Percentiles rank a stretch among this genome's conserved stretches.
phyloP scores from a whole-genome alignment of 1,140 invertebrate genomes.

The Pachypeltis micranthus region DNA sequence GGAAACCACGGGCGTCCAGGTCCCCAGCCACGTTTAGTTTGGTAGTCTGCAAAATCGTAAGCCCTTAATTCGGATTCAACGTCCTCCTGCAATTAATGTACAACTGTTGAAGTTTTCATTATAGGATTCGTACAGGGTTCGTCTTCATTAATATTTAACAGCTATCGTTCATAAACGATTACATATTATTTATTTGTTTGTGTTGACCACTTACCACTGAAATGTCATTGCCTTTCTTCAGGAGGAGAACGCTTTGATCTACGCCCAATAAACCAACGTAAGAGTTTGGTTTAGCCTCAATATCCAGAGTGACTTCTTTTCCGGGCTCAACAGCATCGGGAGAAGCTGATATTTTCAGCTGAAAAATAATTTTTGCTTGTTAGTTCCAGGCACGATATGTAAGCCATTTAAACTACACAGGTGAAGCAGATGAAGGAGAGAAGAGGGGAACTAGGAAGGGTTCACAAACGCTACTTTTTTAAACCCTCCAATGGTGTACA shows the following conservation, averaged over 20 bases:
- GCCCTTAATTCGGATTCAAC: conserved; percentile 51
- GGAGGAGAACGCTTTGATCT: conserved; percentile 69
- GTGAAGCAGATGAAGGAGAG: too few relatives aligned
- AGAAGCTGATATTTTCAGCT: background rate
- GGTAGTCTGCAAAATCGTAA: conserved; percentile 40
- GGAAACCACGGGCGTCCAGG: too few relatives aligned
- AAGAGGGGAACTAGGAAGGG: too few relatives aligned
- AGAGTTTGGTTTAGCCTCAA: conserved; percentile 72
- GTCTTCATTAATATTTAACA: background rate
- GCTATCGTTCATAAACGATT: background rate
- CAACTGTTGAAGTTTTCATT: too few relatives aligned
- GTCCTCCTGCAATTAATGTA: too few relatives aligned
- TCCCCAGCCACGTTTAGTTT: background rate
- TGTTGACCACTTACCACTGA: conserved; percentile 32
- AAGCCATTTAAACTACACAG: too few relatives aligned
- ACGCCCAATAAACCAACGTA: conserved; percentile 74
- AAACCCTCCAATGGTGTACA: too few relatives aligned
- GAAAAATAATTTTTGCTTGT: too few relatives aligned
- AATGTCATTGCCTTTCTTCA: conserved; percentile 56
- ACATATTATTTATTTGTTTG: conserved; percentile 11
- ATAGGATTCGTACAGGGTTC: too few relatives aligned
- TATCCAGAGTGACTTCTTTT: conserved; percentile 53
- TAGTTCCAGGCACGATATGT: too few relatives aligned
- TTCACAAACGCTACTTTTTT: too few relatives aligned
- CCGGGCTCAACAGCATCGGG: conserved; percentile 54